Evolutionary conservation across 2,888 invertebrate species (phyloP).

Genomic region (Plagiodera versicolora): DNA sequence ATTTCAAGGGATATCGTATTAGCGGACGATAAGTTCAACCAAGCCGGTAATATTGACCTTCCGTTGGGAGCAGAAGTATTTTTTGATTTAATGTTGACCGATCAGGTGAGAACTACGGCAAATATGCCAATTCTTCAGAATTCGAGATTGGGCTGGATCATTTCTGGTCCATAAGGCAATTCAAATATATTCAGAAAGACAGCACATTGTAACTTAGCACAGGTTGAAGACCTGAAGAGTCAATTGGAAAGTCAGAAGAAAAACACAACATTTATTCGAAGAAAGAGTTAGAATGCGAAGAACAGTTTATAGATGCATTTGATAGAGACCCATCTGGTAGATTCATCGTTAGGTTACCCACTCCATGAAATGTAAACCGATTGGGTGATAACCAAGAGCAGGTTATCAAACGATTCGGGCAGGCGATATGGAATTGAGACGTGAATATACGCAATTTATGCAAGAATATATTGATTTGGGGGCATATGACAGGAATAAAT

Average conservation of each 20-base stretch:
- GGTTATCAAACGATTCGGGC: neutral
- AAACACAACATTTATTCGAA: neutral
- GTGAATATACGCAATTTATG: neutral
- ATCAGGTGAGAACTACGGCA: neutral
- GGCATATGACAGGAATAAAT: neutral
- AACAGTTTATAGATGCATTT: neutral
- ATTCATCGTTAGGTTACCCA: neutral
- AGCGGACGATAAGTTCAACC: slow-evolving; percentile 7
- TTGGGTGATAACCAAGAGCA: neutral
- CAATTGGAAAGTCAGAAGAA: neutral
- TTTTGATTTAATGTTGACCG: slow-evolving; percentile 2
- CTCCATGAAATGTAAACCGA: neutral
- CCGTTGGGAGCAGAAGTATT: slow-evolving; percentile 9
- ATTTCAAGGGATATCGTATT: neutral
- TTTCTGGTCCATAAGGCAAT: neutral
- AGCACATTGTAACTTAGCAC: neutral
- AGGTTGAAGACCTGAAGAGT: neutral
- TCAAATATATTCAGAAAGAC: neutral
- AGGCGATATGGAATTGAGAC: neutral
- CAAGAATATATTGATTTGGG: neutral
- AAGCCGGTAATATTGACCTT: neutral
- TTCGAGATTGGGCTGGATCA: slow-evolving; percentile 10
- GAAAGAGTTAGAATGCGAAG: neutral
- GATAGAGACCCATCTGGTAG: neutral
- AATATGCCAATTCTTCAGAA: slow-evolving; percentile 1